phyloP scores from a whole-genome alignment of 2,888 invertebrate species.

The Eristalinus aeneus region DNA sequence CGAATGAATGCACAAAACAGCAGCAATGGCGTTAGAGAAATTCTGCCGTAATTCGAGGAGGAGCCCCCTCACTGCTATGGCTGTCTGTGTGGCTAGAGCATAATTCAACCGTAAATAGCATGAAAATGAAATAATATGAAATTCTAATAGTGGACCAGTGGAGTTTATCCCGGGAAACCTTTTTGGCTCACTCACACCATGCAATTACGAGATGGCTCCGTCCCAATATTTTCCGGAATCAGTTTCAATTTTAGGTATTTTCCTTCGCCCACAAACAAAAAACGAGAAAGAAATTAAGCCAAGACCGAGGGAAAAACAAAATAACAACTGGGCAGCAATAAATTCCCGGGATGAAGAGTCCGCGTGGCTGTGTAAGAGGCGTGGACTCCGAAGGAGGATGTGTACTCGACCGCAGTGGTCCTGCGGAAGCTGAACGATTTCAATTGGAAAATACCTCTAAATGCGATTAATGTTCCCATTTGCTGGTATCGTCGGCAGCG shows the following conservation, averaged over 20 bases:
- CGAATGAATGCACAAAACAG: slow-evolving; percentile 66
- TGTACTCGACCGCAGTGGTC: background rate
- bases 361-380: background rate
- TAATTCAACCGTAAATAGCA: slow-evolving; percentile 63
- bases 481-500: background rate
- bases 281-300: background rate
- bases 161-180: slow-evolving; percentile 34
- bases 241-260: slow-evolving; percentile 59
- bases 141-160: slow-evolving; percentile 53
- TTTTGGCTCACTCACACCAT: slow-evolving; percentile 21
- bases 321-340: background rate
- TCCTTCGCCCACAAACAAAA: too few species aligned
- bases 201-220: slow-evolving; percentile 57
- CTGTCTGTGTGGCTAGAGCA: slow-evolving; percentile 20
- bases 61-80: background rate
- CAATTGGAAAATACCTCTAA: background rate
- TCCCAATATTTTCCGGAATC: slow-evolving; percentile 34
- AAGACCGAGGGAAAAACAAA: background rate
- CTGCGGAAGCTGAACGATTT: slow-evolving; percentile 7
- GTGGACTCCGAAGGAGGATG: background rate
- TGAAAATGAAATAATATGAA: slow-evolving; percentile 63
- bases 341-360: background rate
- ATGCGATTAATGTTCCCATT: background rate
- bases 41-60: background rate
- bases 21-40: slow-evolving; percentile 36